phyloP scores from a whole-genome alignment of 2,113 vertebrate species.

The Pedionomus torquatus region DNA sequence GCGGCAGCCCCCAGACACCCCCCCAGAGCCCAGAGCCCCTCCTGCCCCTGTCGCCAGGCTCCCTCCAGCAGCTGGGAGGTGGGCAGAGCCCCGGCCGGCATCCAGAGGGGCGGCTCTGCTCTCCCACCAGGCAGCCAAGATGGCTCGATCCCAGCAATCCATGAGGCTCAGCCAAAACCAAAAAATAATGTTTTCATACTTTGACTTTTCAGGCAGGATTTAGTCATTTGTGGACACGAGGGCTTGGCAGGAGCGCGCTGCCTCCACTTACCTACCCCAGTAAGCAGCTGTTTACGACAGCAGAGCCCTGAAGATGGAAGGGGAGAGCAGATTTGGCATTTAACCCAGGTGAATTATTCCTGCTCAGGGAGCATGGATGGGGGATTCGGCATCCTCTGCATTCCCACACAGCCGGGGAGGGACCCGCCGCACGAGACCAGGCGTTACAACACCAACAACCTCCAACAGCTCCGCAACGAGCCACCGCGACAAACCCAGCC shows the following conservation, averaged over 20 bases:
- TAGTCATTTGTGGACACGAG: slow-evolving; percentile 55
- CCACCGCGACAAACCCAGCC: background rate
- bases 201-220: slow-evolving; percentile 54
- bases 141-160: background rate
- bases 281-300: background rate
- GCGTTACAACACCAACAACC: accelerated
- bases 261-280: slow-evolving; percentile 1
- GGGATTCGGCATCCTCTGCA: background rate
- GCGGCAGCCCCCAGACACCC: background rate
- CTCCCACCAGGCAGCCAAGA: background rate
- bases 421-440: accelerated
- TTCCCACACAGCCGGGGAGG: accelerated
- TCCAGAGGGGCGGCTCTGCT: background rate
- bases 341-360: background rate
- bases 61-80: background rate
- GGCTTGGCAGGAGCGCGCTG: background rate
- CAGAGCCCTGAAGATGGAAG: background rate
- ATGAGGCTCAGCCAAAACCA: slow-evolving; percentile 25
- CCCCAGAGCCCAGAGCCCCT: accelerated
- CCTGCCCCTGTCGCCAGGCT: background rate
- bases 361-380: accelerated
- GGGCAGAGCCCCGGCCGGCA: background rate
- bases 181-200: slow-evolving; percentile 58
- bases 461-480: background rate
- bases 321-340: background rate